Evolutionary conservation across 2,113 vertebrate species (phyloP), one percentile per base, ranked within the genome.

Genomic region (Engystomops pustulosus): DNA sequence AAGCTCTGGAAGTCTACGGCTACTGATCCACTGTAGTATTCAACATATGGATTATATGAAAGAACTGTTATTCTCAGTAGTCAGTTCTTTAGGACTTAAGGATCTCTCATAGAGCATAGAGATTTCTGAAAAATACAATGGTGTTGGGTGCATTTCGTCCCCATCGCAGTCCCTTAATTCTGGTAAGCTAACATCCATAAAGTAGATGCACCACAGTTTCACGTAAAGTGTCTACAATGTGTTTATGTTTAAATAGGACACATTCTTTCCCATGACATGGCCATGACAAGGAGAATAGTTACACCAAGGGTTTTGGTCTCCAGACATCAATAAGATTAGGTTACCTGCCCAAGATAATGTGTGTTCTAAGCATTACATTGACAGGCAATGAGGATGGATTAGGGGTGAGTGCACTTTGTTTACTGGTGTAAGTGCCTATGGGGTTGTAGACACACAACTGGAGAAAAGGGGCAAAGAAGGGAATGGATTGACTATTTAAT

Each of bases 401-500:
- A 83, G 15, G 68, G 49, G 68, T 71, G 51, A 71, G 49, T 70
- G 30, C 55, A 60, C 18, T 81, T 60, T 45, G 51, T 83, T 74
- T 83, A 62, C 71, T 41, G 14, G 69, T 74, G 65, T 45, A 49
- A 81, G 36, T 83, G 80, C 51, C 53, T 47, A 41, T 25, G 30
- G 49, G 51, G 25, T 44, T 55, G 25, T 45, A 30, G 15, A 74
- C 69, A 83, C 34, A 72, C 3, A 25, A 70, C 27, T 32, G 15
- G 53, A 75, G 15, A 8, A 1, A 74, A 74, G 32, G 47, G 45
- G 71, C 25, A 74, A 58, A 53, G 32, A 76, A 51, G 30, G 27
- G 47, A 30, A 53, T 30, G 18, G 72, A 51, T 49, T 49, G 30
- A 47, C 38, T 51, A 51, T 47, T 45, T 49, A 30, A 45, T 32